Evolutionary conservation across 2,797 vertebrate species (phyloP), one percentile per base, ranked within the genome.

Genomic region (Tachyglossus aculeatus): DNA sequence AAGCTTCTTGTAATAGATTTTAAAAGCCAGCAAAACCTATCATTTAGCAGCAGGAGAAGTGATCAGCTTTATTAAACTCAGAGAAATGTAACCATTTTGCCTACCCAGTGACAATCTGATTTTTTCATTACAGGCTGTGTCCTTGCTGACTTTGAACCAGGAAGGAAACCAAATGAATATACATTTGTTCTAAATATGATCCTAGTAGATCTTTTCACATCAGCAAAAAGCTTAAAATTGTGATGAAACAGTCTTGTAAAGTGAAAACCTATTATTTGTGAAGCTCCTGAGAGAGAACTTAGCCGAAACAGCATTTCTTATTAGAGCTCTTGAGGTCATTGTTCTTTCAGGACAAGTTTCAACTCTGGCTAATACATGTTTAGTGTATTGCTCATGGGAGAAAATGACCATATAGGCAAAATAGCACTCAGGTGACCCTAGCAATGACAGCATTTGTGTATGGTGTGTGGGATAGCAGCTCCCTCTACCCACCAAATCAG

Each of bases 231-330:
- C 82, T 83, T 76, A 78, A 76, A 50, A 78, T 74, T 34, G 63
- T 53, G 64, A 38, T 54, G 78, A 83, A 85, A 80, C 83, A 76
- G 67, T 81, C 78, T 71, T 74, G 78, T 68, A 76, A 68, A 83
- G 66, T 74, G 71, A 74, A 87, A 85, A 87, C 80, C 68, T 80
- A 74, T 85, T 76, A 74, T 85, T 83, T 83, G 71, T 78, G 61
- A 78, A 80, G 68, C 83, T 74, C 63, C 66, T 80, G 69, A 85
- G 71, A 80, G 76, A 69, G 50, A 83, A 56, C 80, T 81, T 83
- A 85, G 78, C 78, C 80, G 68, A 78, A 78, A 83, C 34, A 75
- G 68, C 39, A 55, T 80, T 80, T 81, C 70, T 77, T 80, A 78
- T 60, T 71, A 66, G 74, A 76, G 69, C 56, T 74, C 80, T 80